These are phyloP conservation scores for Mus spretus DNA, from an alignment of 2,797 vertebrate species.

Conservation along the genomic window DNA sequence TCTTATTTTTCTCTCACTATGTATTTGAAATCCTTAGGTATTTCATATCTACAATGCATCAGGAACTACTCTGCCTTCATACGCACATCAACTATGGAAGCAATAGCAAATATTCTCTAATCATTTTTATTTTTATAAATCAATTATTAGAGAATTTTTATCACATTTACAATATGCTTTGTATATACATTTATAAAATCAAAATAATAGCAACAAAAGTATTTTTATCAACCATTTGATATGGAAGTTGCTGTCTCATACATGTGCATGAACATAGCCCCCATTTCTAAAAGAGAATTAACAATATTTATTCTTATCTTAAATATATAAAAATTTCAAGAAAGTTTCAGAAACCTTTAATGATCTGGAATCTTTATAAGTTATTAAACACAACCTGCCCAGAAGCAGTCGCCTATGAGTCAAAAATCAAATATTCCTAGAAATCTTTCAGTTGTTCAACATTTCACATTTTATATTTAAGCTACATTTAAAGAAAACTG, in stretches of 20 bases:
- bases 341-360: constrained; percentile 40
- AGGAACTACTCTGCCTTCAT: background rate
- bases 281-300: background rate
- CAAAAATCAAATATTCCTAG: background rate
- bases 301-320: constrained; percentile 30
- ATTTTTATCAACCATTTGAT: background rate
- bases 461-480: constrained; percentile 40
- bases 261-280: too few relatives aligned
- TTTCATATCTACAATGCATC: background rate
- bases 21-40: background rate
- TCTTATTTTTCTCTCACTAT: background rate
- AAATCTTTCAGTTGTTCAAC: background rate
- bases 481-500: background rate
- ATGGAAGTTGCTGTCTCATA: background rate
- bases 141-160: constrained; percentile 9
- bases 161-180: constrained; percentile 32
- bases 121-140: constrained; percentile 34
- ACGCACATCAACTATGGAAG: background rate
- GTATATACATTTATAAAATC: background rate
- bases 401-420: background rate
- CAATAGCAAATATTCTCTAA: background rate
- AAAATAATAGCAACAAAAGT: background rate
- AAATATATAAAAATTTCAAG: background rate
- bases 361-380: background rate
- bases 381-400: constrained; percentile 4